phyloP scores from a whole-genome alignment of 1,140 invertebrate species.

The Batillaria attramentaria region DNA sequence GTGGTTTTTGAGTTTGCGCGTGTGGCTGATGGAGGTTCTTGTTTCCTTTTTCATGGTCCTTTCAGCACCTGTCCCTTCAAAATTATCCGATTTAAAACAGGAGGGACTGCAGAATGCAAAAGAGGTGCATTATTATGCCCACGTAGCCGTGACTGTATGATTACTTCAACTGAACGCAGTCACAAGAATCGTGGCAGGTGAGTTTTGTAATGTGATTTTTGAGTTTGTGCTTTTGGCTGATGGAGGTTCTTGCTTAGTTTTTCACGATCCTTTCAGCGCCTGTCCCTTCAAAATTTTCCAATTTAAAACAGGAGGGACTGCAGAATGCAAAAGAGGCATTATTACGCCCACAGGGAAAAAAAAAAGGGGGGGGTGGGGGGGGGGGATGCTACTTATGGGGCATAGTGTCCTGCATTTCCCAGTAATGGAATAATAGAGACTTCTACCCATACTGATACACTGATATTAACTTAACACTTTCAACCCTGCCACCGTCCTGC shows the following conservation, averaged over 20 bases:
- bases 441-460: neutral
- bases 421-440: neutral
- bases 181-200: slow-evolving; percentile 49
- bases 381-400: no score
- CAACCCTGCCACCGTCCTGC: no score
- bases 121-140: no score
- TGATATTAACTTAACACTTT: slow-evolving; percentile 6
- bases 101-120: neutral
- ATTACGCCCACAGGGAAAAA: no score
- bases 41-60: neutral
- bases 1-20: no score
- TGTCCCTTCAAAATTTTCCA: neutral
- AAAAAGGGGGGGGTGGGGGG: no score
- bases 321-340: no score
- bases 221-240: no score
- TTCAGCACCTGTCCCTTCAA: neutral
- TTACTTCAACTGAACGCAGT: slow-evolving; percentile 36
- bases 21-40: no score
- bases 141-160: no score
- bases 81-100: neutral
- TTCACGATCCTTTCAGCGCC: neutral
- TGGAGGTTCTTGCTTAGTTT: neutral
- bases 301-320: neutral
- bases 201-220: neutral
- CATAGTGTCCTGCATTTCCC: neutral